Conservation (phyloP, 1,140 invertebrate genomes). For the Nephotettix cincticeps region DNA sequence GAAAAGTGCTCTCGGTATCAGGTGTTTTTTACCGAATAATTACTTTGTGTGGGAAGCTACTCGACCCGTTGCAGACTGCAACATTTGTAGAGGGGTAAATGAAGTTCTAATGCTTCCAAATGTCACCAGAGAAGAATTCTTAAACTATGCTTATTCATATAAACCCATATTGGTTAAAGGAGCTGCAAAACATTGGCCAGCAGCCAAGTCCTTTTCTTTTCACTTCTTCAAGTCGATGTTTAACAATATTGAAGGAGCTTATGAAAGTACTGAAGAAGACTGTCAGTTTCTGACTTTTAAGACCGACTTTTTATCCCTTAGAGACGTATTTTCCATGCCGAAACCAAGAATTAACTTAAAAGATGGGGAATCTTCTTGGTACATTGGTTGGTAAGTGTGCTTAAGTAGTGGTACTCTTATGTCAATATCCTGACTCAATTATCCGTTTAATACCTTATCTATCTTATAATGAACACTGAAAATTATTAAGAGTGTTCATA, state of each 20-base stretch:
- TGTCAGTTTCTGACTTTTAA: constrained; percentile 92
- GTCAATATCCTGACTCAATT: no score
- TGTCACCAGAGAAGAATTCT: constrained; percentile 65
- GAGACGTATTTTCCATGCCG: constrained; percentile 78
- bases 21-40: constrained; percentile 79
- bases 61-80: constrained; percentile 77
- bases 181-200: constrained; percentile 75
- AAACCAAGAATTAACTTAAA: constrained; percentile 60
- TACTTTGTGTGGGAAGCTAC: constrained; percentile 83
- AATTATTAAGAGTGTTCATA: no score
- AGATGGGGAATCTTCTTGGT: constrained; percentile 72
- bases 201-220: constrained; percentile 67
- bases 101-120: constrained; percentile 62
- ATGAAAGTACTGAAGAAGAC: constrained; percentile 67
- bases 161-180: constrained; percentile 78
- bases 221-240: constrained; percentile 78
- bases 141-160: constrained; percentile 71
- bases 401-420: no score
- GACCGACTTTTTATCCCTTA: constrained; percentile 74
- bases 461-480: no score
- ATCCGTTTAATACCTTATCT: no score
- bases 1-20: constrained; percentile 47
- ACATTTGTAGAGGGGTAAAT: constrained; percentile 64
- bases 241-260: constrained; percentile 59
- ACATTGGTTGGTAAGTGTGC: constrained; percentile 82